phyloP scores from a whole-genome alignment of 2,888 invertebrate species.

The Keiferia lycopersicella region DNA sequence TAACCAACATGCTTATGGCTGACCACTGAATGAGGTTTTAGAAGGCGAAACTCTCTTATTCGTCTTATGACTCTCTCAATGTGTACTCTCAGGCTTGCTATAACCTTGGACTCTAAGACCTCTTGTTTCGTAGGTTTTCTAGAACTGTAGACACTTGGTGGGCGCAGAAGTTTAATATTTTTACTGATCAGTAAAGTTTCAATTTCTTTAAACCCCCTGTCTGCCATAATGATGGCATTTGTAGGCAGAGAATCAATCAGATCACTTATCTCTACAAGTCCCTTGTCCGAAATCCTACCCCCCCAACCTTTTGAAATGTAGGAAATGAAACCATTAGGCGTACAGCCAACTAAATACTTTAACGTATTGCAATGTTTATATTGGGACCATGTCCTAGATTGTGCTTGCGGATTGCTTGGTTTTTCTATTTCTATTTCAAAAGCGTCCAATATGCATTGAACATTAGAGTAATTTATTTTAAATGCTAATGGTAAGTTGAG shows the following conservation, averaged over 20 bases:
- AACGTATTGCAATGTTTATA: conserved; percentile 30
- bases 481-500: conserved; percentile 8
- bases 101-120: conserved; percentile 21
- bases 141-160: conserved; percentile 20
- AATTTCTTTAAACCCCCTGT: conserved; percentile 5
- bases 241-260: not conserved
- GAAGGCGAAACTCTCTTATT: conserved; percentile 15
- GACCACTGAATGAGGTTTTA: conserved; percentile 24
- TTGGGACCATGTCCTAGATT: conserved; percentile 30
- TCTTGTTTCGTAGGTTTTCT: conserved; percentile 16
- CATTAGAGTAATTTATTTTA: conserved; percentile 23
- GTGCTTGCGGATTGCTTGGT: conserved; percentile 26
- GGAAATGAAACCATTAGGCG: conserved; percentile 44
- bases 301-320: conserved; percentile 48
- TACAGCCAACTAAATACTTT: conserved; percentile 36
- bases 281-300: conserved; percentile 32
- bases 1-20: conserved; percentile 13
- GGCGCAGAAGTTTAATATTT: conserved; percentile 24
- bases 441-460: conserved; percentile 15
- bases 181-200: conserved; percentile 10
- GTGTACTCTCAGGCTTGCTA: conserved; percentile 24
- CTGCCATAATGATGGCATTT: not conserved
- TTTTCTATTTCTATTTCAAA: conserved; percentile 28
- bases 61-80: conserved; percentile 24
- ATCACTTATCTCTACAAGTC: conserved; percentile 27